Evolutionary conservation across 2,888 invertebrate genomes (phyloP), one percentile per base, ranked within the genome.

Genomic region (Sussaba pulchella): DNA sequence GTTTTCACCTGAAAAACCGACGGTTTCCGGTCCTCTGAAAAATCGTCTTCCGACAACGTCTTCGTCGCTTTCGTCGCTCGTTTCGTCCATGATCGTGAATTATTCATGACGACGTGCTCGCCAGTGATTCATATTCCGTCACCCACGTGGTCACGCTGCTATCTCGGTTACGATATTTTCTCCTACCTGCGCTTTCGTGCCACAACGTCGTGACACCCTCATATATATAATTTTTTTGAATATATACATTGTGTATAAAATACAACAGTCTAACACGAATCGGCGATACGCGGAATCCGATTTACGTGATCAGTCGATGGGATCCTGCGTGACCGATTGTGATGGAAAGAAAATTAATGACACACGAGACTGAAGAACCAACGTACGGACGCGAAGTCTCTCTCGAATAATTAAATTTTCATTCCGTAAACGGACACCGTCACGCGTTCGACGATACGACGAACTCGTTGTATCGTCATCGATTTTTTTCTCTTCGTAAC

Each of bases 261-360:
- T 64, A 47, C 12, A 17, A 10, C 39, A 24, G 50, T 41, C 45
- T 45, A n/a, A 54, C 64, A 70, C 75, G 75, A 75, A 75, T 80
- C 75, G 45, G 26, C 41, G 75, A 52, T 71, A 80, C 75, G 52
- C 5, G 24, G 79, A 80, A 75, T 14, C 39, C 70, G 54, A 59
- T 75, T 41, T 66, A 71, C 71, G 75, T 75, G 78, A 70, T 26
- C 59, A 70, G 70, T 71, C 64, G 75, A 12, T 50, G n/a, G 50
- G 59, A 75, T 75, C 21, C 50, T 57, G 75, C 74, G 74, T 79
- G 79, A 61, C 70, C 75, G 50, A 79, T 79, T 66, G 70, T 21
- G 31, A 39, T 64, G 41, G 21, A 12, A 64, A 54, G 26, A 50
- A 67, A 70, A 70, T 47, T 31, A 78, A 72, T 52, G 14, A 14